Evolutionary conservation across 2,113 vertebrate species (phyloP), one percentile per base, ranked within the genome.

Genomic region (Craseonycteris thonglongyai): DNA sequence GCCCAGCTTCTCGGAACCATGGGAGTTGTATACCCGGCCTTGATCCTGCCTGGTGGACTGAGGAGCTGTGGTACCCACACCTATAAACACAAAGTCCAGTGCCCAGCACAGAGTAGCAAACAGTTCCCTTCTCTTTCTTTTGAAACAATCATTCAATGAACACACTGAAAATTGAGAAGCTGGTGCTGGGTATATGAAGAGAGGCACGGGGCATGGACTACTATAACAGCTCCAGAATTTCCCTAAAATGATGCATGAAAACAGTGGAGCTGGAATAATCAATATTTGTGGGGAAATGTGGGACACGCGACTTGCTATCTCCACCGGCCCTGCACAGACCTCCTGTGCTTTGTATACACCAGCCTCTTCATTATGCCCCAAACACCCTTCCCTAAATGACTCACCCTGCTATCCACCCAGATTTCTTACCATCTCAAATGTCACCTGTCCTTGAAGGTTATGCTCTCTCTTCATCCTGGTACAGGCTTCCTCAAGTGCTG

Each of bases 291-390:
- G 30, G 11, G 30, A 47, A 72, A 16, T 42, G 42, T 16, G 42
- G 58, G 12, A 19, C 1, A 0, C 54, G 21, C 28, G 15, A 5
- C 2, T 3, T 56, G 9, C 1, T 1, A 3, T 45, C 75, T 11
- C 8, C 1, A 3, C 22, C 80, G 59, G 51, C 51, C 59, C 40
- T 51, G 2, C 11, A 38, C 19, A 78, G n/a, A 72, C 5, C 7
- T 16, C 1, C 87, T 58, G 47, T 75, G 72, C 38, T 54, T 42
- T 30, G 33, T 6, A 11, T 22, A 28, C 56, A 45, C 54, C 2
- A 24, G 28, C 4, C 71, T 71, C 74, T 56, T 49, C 42, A 15
- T 51, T 28, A 61, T 33, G 21, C 9, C 45, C 71, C 19, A n/a
- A 47, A 49, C 4, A 6, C 71, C 51, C 19, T 12, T 66, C 24